Evolutionary conservation across 2,113 vertebrate genomes (phyloP).

Genomic region (chimpanzee (Pan troglodytes)): DNA sequence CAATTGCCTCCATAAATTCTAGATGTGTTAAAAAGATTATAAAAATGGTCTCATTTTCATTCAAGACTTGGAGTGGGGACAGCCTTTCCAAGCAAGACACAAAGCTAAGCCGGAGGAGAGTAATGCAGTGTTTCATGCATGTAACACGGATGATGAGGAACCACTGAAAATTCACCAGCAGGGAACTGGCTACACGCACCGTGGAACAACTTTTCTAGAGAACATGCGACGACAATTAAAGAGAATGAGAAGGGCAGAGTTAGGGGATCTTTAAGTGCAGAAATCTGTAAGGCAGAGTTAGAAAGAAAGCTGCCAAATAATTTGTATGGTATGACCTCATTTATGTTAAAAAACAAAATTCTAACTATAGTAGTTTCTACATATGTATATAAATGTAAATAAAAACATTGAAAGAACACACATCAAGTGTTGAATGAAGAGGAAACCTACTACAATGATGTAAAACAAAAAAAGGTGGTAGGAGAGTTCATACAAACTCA

Average conservation of each 20-base stretch:
- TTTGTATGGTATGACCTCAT: too few relatives aligned
- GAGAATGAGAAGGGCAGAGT: not conserved
- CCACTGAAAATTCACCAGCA: accelerated
- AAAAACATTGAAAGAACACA: not conserved
- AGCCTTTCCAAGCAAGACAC: not conserved
- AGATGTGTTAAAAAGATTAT: not conserved
- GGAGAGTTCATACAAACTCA: not conserved
- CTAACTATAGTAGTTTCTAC: not conserved
- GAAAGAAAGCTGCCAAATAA: not conserved
- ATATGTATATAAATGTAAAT: not conserved
- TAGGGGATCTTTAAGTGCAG: not conserved
- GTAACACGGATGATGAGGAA: not conserved
- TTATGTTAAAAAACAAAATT: not conserved
- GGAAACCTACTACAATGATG: not conserved
- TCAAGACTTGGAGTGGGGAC: not conserved
- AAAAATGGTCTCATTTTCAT: not conserved
- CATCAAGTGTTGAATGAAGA: not conserved
- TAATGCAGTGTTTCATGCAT: not conserved
- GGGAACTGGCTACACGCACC: too few relatives aligned
- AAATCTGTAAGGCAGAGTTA: not conserved
- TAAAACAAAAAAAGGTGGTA: not conserved
- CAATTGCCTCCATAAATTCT: not conserved
- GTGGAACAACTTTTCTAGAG: not conserved
- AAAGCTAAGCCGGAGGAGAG: not conserved
- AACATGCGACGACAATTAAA: not conserved